phyloP scores from a whole-genome alignment of 2,797 vertebrate species.

The Channa striata region DNA sequence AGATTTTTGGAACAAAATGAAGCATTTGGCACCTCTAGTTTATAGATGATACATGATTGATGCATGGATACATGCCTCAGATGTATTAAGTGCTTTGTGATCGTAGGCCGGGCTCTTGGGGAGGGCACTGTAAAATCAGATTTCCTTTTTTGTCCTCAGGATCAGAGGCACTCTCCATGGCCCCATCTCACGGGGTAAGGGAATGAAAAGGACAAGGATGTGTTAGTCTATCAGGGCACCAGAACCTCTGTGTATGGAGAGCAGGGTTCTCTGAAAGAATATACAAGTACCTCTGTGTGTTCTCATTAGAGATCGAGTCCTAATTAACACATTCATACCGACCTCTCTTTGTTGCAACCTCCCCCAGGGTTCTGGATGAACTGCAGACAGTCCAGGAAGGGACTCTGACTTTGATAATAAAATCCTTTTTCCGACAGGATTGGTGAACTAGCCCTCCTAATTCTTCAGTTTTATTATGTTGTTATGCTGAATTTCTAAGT shows the following conservation, averaged over 20 bases:
- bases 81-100: constrained; percentile 58
- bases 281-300: constrained; percentile 82
- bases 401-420: constrained; percentile 76
- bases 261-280: constrained; percentile 81
- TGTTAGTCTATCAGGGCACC: constrained; percentile 61
- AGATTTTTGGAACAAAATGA: not conserved
- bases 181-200: constrained; percentile 65
- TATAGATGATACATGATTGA: constrained; percentile 37
- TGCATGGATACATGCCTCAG: constrained; percentile 10
- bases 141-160: constrained; percentile 60
- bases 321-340: constrained; percentile 77
- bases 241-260: constrained; percentile 60
- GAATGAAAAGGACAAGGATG: constrained; percentile 76
- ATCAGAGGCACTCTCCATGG: constrained; percentile 68
- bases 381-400: constrained; percentile 68
- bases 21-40: constrained; percentile 53
- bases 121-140: constrained; percentile 50
- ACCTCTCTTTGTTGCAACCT: constrained; percentile 18
- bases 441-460: constrained; percentile 45
- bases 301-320: constrained; percentile 72
- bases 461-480: constrained; percentile 70
- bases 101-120: constrained; percentile 47
- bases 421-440: constrained; percentile 60
- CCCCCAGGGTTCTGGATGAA: constrained; percentile 68
- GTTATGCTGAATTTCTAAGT: constrained; percentile 69